Evolutionary conservation across 1,140 invertebrate species (phyloP).

Genomic region (Drosophila repletoides): DNA sequence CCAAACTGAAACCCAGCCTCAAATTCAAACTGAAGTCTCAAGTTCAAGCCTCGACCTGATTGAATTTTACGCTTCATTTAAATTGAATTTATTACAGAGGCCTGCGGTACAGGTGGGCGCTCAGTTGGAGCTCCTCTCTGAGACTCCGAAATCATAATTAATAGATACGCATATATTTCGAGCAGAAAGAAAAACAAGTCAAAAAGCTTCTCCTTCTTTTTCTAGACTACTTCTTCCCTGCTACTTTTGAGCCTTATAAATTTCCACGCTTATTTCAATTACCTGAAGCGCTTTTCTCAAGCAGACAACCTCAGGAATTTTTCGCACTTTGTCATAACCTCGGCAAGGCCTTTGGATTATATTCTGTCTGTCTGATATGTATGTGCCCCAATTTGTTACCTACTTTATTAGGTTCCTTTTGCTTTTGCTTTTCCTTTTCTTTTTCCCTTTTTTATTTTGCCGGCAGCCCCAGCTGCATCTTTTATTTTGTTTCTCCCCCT

Average conservation of each 20-base stretch:
- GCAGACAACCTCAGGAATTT: conserved; percentile 51
- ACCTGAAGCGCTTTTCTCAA: conserved; percentile 33
- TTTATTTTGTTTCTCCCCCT: conserved; percentile 19
- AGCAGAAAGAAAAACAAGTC: background rate
- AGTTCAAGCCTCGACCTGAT: conserved; percentile 62
- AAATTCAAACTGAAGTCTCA: conserved; percentile 8
- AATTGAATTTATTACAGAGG: conserved; percentile 73
- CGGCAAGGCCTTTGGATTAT: conserved; percentile 56
- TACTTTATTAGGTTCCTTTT: conserved; percentile 61
- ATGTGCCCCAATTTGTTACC: conserved; percentile 74
- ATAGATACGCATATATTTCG: conserved; percentile 67
- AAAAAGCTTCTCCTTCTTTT: too few species aligned
- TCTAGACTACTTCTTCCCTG: conserved; percentile 46
- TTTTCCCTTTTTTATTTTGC: conserved; percentile 1
- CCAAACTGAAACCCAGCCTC: conserved; percentile 19
- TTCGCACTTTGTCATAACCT: too few species aligned
- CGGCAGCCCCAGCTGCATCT: conserved; percentile 46
- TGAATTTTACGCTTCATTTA: conserved; percentile 81
- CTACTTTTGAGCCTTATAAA: conserved; percentile 61
- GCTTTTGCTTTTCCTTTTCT: background rate
- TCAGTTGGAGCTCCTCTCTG: conserved; percentile 37
- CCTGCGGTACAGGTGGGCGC: conserved; percentile 44
- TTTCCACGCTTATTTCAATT: conserved; percentile 77
- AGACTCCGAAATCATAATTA: conserved; percentile 69
- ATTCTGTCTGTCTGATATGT: conserved; percentile 54